A percentile compares a stretch with the other conserved stretches of the same genome.
phyloP scores from a whole-genome alignment of 35 echinoderm and acorn worm genomes.

The Diadema setosum region DNA sequence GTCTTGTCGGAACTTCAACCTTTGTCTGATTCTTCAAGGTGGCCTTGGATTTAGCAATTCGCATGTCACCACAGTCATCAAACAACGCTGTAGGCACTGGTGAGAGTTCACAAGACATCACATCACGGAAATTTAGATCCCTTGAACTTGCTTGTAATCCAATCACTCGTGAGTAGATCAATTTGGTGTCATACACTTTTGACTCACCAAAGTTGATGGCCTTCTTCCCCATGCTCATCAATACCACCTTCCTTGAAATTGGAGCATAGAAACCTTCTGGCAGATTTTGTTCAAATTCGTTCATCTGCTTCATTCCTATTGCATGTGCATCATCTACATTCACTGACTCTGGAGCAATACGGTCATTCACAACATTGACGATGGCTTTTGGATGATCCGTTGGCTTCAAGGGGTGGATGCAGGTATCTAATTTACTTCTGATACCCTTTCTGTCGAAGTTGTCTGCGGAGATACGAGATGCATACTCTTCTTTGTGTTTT shows the following conservation, averaged over 20 bases:
- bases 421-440: slow-evolving; percentile 9
- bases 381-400: slow-evolving; percentile 44
- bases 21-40: slow-evolving; percentile 35
- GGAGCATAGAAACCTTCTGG: slow-evolving; percentile 35
- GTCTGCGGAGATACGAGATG: background rate
- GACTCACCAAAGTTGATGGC: background rate
- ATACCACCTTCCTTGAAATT: slow-evolving; percentile 30
- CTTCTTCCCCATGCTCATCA: slow-evolving; percentile 29
- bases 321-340: slow-evolving; percentile 26
- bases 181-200: slow-evolving; percentile 46
- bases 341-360: background rate
- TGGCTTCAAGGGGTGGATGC: slow-evolving; percentile 45
- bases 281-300: background rate
- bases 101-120: slow-evolving; percentile 42
- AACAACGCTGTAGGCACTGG: slow-evolving; percentile 48
- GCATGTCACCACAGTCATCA: slow-evolving; percentile 37
- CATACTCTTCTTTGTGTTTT: slow-evolving; percentile 15
- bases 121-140: background rate
- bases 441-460: slow-evolving; percentile 15
- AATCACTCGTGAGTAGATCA: slow-evolving; percentile 14
- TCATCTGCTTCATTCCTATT: slow-evolving; percentile 28
- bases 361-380: slow-evolving; percentile 30
- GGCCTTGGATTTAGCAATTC: slow-evolving; percentile 37
- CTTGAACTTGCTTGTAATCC: slow-evolving; percentile 16
- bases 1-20: slow-evolving; percentile 19